phyloP scores from a whole-genome alignment of 30 jellyfish, hydroid and myxozoan species.

The Chironex yamaguchii region DNA sequence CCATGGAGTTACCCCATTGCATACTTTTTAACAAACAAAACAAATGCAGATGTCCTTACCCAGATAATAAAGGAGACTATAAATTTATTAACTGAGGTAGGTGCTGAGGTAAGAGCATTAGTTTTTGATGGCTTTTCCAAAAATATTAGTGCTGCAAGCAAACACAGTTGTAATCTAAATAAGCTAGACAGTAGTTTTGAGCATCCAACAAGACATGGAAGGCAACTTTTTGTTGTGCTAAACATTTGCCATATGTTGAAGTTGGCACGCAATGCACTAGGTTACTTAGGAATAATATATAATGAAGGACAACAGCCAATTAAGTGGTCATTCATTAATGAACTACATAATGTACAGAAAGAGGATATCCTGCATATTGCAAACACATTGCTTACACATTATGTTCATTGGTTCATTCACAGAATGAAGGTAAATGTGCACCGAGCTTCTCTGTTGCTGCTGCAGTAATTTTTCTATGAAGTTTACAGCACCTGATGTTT shows the following conservation, averaged over 20 bases:
- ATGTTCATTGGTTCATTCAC: constrained; percentile 1
- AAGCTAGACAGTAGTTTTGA: constrained; percentile 16
- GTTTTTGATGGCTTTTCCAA: constrained; percentile 48
- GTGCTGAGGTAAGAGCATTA: constrained; percentile 10
- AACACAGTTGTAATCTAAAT: constrained; percentile 29
- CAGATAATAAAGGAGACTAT: not conserved
- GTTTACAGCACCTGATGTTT: not conserved
- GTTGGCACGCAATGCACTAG: constrained; percentile 47
- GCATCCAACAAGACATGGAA: constrained; percentile 17
- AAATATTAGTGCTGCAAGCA: constrained; percentile 2
- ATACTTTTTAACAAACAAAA: constrained; percentile 20
- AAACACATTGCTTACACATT: constrained; percentile 11
- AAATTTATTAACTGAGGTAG: not conserved
- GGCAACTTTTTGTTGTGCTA: not conserved
- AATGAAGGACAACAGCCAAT: constrained; percentile 1
- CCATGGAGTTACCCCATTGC: too few species aligned
- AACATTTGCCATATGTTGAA: constrained; percentile 61
- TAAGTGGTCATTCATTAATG: constrained; percentile 24
- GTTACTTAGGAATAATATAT: too few species aligned
- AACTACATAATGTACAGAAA: constrained; percentile 3
- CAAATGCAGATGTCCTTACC: constrained; percentile 33
- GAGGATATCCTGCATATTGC: constrained; percentile 40
- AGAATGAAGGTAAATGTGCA: constrained; percentile 33
- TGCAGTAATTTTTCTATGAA: constrained; percentile 5
- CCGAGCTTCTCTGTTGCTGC: constrained; percentile 32